Conservation (phyloP, 2,113 vertebrate genomes). For the Macroglossus sobrinus region DNA sequence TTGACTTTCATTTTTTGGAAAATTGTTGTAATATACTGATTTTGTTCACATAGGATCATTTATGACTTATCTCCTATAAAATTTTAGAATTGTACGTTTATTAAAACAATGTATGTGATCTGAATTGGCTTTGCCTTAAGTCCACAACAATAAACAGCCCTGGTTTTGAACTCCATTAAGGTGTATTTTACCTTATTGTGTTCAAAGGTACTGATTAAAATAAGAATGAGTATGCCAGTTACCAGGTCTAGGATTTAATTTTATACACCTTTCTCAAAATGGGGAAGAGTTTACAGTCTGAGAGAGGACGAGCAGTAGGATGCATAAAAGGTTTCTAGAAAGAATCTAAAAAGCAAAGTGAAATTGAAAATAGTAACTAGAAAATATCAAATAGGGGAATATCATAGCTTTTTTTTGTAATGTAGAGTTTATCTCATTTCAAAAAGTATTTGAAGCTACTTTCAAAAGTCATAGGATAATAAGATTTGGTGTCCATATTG, state of each 20-base stretch:
- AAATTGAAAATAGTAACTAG: not conserved
- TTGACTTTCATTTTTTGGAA: not conserved
- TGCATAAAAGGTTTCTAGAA: not conserved
- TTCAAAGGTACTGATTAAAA: not conserved
- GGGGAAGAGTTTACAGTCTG: not conserved
- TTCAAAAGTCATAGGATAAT: not conserved
- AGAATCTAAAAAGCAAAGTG: constrained; percentile 16
- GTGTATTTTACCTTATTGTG: not conserved
- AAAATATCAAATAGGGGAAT: not conserved
- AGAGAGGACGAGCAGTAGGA: not conserved
- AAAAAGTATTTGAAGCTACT: constrained; percentile 23
- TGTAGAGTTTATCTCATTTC: not conserved
- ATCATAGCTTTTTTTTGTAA: not conserved
- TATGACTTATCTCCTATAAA: not conserved
- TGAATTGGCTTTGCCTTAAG: not conserved
- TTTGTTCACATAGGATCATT: not conserved
- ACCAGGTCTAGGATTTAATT: not conserved
- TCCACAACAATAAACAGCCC: not conserved
- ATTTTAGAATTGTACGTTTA: not conserved
- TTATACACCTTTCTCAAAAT: not conserved
- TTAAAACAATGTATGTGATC: not conserved
- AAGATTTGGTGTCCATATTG: not conserved
- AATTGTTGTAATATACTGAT: not conserved
- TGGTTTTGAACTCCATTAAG: constrained; percentile 9
- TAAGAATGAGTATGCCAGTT: not conserved